Evolutionary conservation across 1,140 invertebrate genomes (phyloP).

Genomic region (Nebria ingens): DNA sequence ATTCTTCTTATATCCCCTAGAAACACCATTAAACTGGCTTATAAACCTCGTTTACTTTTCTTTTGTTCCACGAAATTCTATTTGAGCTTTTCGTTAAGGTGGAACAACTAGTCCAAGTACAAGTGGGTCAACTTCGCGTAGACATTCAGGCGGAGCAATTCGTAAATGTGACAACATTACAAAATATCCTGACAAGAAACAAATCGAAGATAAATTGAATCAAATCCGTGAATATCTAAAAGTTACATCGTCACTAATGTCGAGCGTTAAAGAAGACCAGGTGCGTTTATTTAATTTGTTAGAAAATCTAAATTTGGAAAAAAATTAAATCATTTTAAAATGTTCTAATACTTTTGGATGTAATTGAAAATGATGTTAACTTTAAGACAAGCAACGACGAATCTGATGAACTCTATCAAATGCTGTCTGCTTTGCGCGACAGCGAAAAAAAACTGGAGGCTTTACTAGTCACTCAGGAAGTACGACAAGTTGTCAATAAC

Average conservation of each 20-base stretch:
- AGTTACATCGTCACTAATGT: slow-evolving; percentile 33
- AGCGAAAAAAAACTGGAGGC: slow-evolving; percentile 31
- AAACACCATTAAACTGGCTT: too few relatives aligned
- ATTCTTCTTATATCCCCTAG: too few relatives aligned
- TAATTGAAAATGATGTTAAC: not conserved
- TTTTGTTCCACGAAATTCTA: not conserved
- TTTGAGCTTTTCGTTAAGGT: too few relatives aligned
- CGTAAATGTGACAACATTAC: slow-evolving; percentile 33
- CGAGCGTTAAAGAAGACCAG: slow-evolving; percentile 33
- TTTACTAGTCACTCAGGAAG: slow-evolving; percentile 25
- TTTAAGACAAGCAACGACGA: slow-evolving; percentile 19
- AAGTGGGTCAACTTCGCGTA: slow-evolving; percentile 18
- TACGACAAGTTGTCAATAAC: too few relatives aligned
- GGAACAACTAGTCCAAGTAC: not conserved
- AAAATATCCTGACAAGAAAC: slow-evolving; percentile 34
- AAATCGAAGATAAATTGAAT: slow-evolving; percentile 33
- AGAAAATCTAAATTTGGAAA: too few relatives aligned
- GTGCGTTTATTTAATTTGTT: slow-evolving; percentile 22
- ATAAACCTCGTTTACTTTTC: not conserved
- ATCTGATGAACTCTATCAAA: slow-evolving; percentile 26
- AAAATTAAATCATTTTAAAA: too few relatives aligned
- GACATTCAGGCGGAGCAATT: slow-evolving; percentile 26
- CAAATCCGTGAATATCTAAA: slow-evolving; percentile 36
- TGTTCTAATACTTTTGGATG: not conserved
- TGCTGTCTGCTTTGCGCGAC: slow-evolving; percentile 30